phyloP scores from a whole-genome alignment of 1,140 invertebrate genomes.

The Condylostylus longicornis region DNA sequence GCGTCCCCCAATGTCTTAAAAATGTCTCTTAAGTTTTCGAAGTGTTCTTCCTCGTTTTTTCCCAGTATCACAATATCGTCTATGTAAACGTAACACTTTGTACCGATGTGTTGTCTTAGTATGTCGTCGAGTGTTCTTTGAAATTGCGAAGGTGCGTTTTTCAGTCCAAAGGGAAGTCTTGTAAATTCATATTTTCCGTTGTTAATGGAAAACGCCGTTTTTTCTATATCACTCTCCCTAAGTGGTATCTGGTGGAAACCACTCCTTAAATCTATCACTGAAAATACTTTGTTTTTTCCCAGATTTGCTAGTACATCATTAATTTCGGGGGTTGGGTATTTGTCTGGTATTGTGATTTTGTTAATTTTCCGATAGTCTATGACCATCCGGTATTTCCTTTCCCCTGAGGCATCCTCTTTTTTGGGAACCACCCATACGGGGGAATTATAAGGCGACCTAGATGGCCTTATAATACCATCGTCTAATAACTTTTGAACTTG shows the following conservation, averaged over 20 bases:
- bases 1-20: constrained; percentile 17
- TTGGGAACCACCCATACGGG: constrained; percentile 5
- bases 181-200: constrained; percentile 6
- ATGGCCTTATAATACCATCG: constrained; percentile 19
- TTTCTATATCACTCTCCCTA: constrained; percentile 2
- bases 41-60: constrained; percentile 15
- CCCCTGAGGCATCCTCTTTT: constrained; percentile 13
- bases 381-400: constrained; percentile 20
- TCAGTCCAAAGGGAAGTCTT: constrained; percentile 3
- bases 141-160: constrained; percentile 4
- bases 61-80: constrained; percentile 11
- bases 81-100: constrained; percentile 10
- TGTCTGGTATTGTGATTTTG: constrained; percentile 15
- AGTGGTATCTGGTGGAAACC: constrained; percentile 2
- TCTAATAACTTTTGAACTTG: constrained; percentile 17
- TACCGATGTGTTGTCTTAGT: constrained; percentile 9
- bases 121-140: constrained; percentile 4
- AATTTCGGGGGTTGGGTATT: neutral
- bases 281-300: neutral
- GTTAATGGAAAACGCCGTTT: constrained; percentile 4
- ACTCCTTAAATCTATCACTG: neutral
- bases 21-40: constrained; percentile 17
- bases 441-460: constrained; percentile 5
- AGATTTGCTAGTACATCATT: neutral
- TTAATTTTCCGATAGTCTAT: constrained; percentile 23